These are phyloP conservation scores for Flexamia atlantica DNA, from an alignment of 2,888 invertebrate species.

Conservation along the genomic window DNA sequence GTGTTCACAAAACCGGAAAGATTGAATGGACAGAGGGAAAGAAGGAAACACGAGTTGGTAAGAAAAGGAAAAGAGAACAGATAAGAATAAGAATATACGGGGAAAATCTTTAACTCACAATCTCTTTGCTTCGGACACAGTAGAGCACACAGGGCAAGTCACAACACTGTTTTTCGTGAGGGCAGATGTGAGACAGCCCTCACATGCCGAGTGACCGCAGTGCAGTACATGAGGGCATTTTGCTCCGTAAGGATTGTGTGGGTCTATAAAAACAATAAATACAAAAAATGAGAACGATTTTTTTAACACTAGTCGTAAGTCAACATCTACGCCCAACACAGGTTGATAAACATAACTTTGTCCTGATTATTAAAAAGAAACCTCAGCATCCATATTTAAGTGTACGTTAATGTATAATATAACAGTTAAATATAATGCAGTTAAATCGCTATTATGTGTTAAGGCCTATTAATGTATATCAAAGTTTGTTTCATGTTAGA, in stretches of 20 bases:
- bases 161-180: constrained; percentile 71
- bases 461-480: too few relatives aligned
- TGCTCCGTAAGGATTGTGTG: background rate
- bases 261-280: constrained; percentile 9
- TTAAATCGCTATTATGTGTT: too few relatives aligned
- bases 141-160: constrained; percentile 77
- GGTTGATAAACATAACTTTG: too few relatives aligned
- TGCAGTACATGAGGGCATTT: constrained; percentile 78
- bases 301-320: too few relatives aligned
- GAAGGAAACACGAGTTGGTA: background rate
- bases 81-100: background rate
- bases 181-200: constrained; percentile 78
- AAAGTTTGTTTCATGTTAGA: too few relatives aligned
- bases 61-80: background rate
- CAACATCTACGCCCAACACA: too few relatives aligned
- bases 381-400: too few relatives aligned
- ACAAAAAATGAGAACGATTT: background rate
- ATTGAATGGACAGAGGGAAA: background rate
- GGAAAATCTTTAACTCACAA: constrained; percentile 54
- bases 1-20: too few relatives aligned
- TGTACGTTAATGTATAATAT: too few relatives aligned
- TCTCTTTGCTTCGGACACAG: constrained; percentile 72
- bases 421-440: too few relatives aligned
- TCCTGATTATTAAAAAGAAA: too few relatives aligned
- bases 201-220: constrained; percentile 85